phyloP scores from a whole-genome alignment of 1,140 invertebrate genomes.

The Elysia chlorotica region DNA sequence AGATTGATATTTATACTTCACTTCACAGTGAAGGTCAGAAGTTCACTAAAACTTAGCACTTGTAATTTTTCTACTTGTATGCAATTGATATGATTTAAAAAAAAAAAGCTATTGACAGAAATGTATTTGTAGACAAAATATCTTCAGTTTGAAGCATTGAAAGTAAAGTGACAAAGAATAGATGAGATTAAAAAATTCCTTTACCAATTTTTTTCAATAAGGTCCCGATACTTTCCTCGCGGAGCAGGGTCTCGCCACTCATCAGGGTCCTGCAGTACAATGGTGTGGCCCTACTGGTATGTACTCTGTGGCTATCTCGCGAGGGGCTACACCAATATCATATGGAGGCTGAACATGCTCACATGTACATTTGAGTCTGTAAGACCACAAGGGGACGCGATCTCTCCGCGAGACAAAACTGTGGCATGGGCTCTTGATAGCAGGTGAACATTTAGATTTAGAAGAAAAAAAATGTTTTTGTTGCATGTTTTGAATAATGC shows the following conservation, averaged over 20 bases:
- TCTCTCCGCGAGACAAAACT: constrained; percentile 62
- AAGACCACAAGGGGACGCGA: constrained; percentile 27
- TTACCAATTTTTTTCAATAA: too few species aligned
- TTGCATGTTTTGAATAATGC: not conserved
- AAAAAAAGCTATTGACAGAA: too few species aligned
- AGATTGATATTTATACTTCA: too few species aligned
- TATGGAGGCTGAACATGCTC: constrained; percentile 57
- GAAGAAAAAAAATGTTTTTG: not conserved
- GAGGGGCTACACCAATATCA: constrained; percentile 51
- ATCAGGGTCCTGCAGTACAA: constrained; percentile 57
- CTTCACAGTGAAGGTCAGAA: too few species aligned
- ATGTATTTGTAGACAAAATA: too few species aligned
- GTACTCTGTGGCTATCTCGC: constrained; percentile 63
- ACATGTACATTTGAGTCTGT: constrained; percentile 52
- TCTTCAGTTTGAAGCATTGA: too few species aligned
- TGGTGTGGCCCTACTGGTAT: constrained; percentile 58
- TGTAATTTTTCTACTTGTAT: too few species aligned
- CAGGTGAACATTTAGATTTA: constrained; percentile 44
- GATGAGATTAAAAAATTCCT: too few species aligned
- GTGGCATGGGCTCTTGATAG: constrained; percentile 59
- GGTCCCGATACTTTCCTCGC: constrained; percentile 30
- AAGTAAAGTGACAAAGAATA: too few species aligned
- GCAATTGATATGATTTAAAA: too few species aligned
- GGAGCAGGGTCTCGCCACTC: constrained; percentile 48
- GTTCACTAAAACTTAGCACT: too few species aligned